A percentile compares a stretch with the other conserved stretches of the same genome.
Conservation (phyloP, 2,888 invertebrate genomes). For the Cryptocephalus moraei region DNA sequence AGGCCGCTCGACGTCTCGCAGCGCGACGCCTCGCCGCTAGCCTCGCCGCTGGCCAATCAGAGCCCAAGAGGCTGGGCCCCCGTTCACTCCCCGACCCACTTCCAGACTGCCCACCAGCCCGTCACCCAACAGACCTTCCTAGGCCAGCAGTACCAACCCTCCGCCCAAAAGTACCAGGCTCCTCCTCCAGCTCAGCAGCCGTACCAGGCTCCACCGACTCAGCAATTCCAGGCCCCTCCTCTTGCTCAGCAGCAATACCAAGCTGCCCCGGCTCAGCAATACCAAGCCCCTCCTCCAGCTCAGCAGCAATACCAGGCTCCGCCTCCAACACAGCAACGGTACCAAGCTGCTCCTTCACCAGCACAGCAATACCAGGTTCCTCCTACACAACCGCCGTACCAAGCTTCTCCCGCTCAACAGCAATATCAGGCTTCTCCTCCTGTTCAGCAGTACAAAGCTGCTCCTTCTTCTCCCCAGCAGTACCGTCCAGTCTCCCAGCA, state of each 20-base stretch:
- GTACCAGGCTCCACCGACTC: conserved; percentile 9
- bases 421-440: conserved; percentile 9
- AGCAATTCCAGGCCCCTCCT: conserved; percentile 5
- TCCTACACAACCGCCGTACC: conserved; percentile 16
- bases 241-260: conserved; percentile 16
- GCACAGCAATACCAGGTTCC: conserved; percentile 14
- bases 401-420: conserved; percentile 13
- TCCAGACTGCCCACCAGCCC: conserved; percentile 14
- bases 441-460: background rate
- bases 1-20: conserved; percentile 25
- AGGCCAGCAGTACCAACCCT: conserved; percentile 9
- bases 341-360: conserved; percentile 5
- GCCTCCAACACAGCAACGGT: conserved; percentile 8
- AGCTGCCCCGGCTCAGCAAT: conserved; percentile 9
- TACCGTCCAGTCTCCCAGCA: conserved; percentile 9
- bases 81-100: conserved; percentile 35
- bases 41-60: conserved; percentile 32
- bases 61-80: conserved; percentile 37
- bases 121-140: conserved; percentile 14
- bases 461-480: conserved; percentile 5
- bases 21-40: conserved; percentile 32
- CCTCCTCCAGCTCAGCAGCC: conserved; percentile 5
- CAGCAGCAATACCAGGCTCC: conserved; percentile 16
- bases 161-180: conserved; percentile 9
- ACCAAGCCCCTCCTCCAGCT: conserved; percentile 7